A percentile compares a stretch with the other conserved stretches of the same genome.
phyloP scores from a whole-genome alignment of 92 coral and sea anemone species.

The Palythoa heliodiscus region DNA sequence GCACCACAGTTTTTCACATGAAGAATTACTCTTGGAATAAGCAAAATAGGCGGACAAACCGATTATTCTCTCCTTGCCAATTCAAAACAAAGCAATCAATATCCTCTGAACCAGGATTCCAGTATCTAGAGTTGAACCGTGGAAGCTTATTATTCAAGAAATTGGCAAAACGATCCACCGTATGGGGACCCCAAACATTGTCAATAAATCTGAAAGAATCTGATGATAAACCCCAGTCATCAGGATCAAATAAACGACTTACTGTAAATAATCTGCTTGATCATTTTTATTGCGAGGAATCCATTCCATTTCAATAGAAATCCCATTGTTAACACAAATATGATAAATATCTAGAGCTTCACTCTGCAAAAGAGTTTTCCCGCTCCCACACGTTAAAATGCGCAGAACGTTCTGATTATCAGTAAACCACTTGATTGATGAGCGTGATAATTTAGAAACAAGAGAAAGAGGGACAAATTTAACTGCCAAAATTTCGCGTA shows the following conservation, averaged over 20 bases:
- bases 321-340: not conserved
- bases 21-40: conserved; percentile 50
- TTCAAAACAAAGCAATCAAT: conserved; percentile 53
- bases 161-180: conserved; percentile 58
- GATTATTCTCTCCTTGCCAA: conserved; percentile 63
- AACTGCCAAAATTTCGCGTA: conserved; percentile 63
- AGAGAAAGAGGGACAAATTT: conserved; percentile 59
- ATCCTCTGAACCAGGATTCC: conserved; percentile 66
- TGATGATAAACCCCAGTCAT: conserved; percentile 60
- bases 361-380: conserved; percentile 38
- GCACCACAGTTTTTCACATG: conserved; percentile 61
- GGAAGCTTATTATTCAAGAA: conserved; percentile 49
- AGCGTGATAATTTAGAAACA: conserved; percentile 52
- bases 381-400: conserved; percentile 60
- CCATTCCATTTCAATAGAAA: conserved; percentile 54
- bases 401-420: conserved; percentile 69
- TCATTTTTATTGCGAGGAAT: conserved; percentile 54
- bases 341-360: conserved; percentile 42
- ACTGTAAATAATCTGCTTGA: conserved; percentile 55
- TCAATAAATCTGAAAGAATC: conserved; percentile 41
- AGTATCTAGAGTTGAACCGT: conserved; percentile 62
- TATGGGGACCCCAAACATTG: conserved; percentile 63
- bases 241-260: conserved; percentile 58
- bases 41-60: conserved; percentile 58
- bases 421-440: conserved; percentile 63